Percentiles rank a stretch among this genome's conserved stretches.
These are phyloP conservation scores for Idaea straminata DNA, from an alignment of 2,888 invertebrate genomes.

Conservation along the genomic window DNA sequence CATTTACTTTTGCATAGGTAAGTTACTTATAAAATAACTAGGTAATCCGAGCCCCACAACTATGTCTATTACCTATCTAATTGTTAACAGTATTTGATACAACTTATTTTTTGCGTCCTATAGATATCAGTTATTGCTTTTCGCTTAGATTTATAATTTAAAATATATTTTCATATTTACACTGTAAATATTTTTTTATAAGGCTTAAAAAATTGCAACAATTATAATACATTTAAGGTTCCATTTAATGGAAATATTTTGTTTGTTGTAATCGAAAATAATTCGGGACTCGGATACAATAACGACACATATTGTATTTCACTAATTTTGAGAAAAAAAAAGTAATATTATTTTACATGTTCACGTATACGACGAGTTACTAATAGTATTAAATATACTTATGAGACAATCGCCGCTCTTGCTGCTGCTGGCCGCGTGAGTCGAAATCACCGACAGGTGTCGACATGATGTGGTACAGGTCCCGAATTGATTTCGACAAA, in stretches of 20 bases:
- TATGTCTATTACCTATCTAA: background rate
- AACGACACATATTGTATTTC: too few species aligned
- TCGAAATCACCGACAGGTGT: background rate
- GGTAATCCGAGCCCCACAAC: too few species aligned
- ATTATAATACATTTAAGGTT: constrained; percentile 30
- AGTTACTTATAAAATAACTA: too few species aligned
- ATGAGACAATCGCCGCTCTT: too few species aligned
- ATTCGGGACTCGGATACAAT: background rate
- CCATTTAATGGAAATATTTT: constrained; percentile 54
- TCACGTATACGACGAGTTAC: too few species aligned
- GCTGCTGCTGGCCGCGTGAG: background rate
- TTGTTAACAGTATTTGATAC: constrained; percentile 22
- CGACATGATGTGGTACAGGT: background rate
- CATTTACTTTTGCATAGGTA: too few species aligned
- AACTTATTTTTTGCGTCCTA: constrained; percentile 48
- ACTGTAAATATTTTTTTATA: constrained; percentile 65
- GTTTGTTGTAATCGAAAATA: background rate
- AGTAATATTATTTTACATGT: too few species aligned
- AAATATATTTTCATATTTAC: constrained; percentile 63
- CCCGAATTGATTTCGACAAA: background rate
- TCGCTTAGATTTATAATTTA: constrained; percentile 39
- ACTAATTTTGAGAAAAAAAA: too few species aligned
- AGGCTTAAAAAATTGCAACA: constrained; percentile 65
- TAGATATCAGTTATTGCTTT: constrained; percentile 34
- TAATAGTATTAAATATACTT: too few species aligned